These are phyloP conservation scores for Thumatha senex DNA, from an alignment of 2,888 invertebrate species.

Conservation along the genomic window DNA sequence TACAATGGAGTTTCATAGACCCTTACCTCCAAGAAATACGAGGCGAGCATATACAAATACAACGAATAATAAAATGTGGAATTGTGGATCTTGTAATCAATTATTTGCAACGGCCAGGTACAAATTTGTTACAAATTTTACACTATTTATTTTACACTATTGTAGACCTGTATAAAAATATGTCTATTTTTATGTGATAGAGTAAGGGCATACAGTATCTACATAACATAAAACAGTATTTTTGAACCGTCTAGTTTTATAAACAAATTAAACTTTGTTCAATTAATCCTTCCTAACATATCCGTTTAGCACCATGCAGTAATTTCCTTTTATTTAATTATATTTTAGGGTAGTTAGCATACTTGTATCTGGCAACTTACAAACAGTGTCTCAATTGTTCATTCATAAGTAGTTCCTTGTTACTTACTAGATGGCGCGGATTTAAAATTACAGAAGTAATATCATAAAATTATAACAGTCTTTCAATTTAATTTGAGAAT, in stretches of 20 bases:
- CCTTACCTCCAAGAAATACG: conserved; percentile 33
- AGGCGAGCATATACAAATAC: conserved; percentile 53
- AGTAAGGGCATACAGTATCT: no score
- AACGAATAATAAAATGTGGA: conserved; percentile 74
- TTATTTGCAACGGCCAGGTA: conserved; percentile 75
- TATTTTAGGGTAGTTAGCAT: no score
- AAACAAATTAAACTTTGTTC: no score
- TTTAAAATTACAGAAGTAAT: no score
- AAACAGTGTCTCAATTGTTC: background rate
- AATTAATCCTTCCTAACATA: no score
- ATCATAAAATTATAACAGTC: no score
- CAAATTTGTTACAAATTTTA: background rate
- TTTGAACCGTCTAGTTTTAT: background rate
- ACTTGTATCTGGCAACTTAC: background rate
- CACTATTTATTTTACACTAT: no score
- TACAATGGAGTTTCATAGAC: conserved; percentile 42
- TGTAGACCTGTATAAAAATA: no score
- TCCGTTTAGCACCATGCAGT: no score
- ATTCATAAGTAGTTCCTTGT: background rate
- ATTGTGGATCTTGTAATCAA: conserved; percentile 77
- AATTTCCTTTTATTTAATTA: no score
- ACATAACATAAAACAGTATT: background rate
- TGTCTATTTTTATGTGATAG: no score
- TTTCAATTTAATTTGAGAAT: no score
- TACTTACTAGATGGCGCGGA: background rate